Percentiles rank a stretch among this genome's conserved stretches.
Evolutionary conservation across 1,140 invertebrate genomes (phyloP).

Genomic region (Lepidurus couesii): DNA sequence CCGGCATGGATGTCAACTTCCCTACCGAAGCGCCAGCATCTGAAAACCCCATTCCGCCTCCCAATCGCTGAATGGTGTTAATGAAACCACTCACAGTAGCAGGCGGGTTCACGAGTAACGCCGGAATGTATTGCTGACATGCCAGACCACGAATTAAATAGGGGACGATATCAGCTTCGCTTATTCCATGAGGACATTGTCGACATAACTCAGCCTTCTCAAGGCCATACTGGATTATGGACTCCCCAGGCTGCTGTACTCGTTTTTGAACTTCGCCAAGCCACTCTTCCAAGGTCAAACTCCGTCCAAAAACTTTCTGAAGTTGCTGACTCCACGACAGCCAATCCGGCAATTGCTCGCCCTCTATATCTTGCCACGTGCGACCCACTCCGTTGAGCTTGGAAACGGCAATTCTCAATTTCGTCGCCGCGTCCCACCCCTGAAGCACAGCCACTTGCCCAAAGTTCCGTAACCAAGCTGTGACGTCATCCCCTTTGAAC

Average conservation of each 20-base stretch:
- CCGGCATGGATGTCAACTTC: no score
- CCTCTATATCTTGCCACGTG: slow-evolving; percentile 20
- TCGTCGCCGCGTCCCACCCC: not conserved
- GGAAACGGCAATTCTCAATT: not conserved
- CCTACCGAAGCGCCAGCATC: no score
- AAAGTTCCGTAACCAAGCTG: not conserved
- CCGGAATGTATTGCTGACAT: no score
- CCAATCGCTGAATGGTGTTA: no score
- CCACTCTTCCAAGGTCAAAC: slow-evolving; percentile 27
- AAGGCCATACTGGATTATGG: not conserved
- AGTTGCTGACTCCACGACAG: not conserved
- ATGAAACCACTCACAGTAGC: no score
- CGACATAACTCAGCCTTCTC: slow-evolving; percentile 17
- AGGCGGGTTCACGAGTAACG: no score
- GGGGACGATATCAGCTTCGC: no score
- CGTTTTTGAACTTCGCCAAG: not conserved
- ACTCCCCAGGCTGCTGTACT: not conserved
- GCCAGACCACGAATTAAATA: no score
- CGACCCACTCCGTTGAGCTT: slow-evolving; percentile 23
- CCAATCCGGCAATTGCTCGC: not conserved
- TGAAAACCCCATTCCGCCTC: no score
- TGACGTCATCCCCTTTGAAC: not conserved
- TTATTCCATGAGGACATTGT: not conserved
- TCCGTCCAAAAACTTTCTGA: not conserved
- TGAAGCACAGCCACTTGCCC: not conserved